Conservation (phyloP, 2,797 vertebrate species). For the Petrocephalus sullivani region DNA sequence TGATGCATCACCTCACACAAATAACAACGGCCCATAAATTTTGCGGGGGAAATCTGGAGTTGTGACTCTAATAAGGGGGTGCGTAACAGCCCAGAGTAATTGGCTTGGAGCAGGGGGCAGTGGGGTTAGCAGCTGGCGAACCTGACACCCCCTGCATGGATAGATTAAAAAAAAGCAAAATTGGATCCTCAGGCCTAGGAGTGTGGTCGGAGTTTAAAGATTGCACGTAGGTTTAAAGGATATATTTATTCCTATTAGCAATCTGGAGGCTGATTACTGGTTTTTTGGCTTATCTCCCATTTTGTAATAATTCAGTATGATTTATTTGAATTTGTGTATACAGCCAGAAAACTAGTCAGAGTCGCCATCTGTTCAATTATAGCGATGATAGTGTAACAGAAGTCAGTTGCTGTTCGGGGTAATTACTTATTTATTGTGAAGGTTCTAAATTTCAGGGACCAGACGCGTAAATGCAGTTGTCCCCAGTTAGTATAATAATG, state of each 20-base stretch:
- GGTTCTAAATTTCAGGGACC: neutral
- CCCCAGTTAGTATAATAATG: neutral
- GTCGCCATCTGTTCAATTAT: constrained; percentile 14
- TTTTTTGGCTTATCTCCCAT: neutral
- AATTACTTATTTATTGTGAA: constrained; percentile 5
- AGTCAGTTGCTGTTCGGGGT: neutral
- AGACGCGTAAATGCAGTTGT: neutral
- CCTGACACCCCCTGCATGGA: neutral
- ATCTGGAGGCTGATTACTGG: neutral
- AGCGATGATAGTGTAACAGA: constrained; percentile 3
- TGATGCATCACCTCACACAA: neutral
- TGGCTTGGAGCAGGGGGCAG: neutral
- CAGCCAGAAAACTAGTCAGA: constrained; percentile 17
- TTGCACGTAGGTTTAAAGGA: constrained; percentile 35
- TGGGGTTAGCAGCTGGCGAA: neutral
- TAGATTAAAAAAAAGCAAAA: neutral
- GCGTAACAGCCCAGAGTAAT: neutral
- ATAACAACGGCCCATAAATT: neutral
- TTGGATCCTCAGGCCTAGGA: neutral
- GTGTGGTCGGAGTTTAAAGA: constrained; percentile 21
- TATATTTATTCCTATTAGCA: constrained; percentile 26
- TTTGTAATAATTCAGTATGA: constrained; percentile 17
- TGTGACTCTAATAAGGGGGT: neutral
- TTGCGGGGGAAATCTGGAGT: neutral
- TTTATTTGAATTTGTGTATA: constrained; percentile 9